Conservation (phyloP, 1,140 invertebrate genomes). For the Chionoecetes opilio region DNA sequence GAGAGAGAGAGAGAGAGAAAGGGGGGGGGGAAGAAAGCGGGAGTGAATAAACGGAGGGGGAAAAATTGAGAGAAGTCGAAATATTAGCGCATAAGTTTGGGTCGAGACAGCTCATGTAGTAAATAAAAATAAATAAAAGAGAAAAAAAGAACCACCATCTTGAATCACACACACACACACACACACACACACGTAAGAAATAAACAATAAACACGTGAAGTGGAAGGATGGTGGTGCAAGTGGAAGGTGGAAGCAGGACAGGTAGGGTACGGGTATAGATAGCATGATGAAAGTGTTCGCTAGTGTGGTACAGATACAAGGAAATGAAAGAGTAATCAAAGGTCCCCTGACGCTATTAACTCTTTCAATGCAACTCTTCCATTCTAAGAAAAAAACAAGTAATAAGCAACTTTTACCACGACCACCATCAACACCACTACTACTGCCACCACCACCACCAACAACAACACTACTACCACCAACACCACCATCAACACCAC, state of each 20-base stretch:
- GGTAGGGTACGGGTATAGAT: too few species aligned
- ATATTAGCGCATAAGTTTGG: neutral
- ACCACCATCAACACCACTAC: neutral
- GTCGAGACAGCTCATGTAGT: neutral
- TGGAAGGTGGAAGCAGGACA: too few species aligned
- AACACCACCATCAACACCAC: neutral
- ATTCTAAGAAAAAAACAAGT: too few species aligned
- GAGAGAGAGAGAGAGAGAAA: neutral
- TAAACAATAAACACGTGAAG: neutral
- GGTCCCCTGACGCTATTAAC: too few species aligned
- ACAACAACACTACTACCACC: neutral
- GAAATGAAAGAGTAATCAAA: neutral
- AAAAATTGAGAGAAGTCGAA: neutral
- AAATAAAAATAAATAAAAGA: too few species aligned
- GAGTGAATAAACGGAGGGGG: neutral
- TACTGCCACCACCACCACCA: neutral
- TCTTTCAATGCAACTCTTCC: too few species aligned
- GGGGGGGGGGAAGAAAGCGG: neutral
- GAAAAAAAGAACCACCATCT: too few species aligned
- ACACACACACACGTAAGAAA: conserved; percentile 20
- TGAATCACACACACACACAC: neutral
- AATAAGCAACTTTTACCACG: neutral
- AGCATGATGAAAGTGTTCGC: too few species aligned
- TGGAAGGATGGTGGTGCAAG: too few species aligned
- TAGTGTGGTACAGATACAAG: too few species aligned